Base-by-base conservation (phyloP, 2,888 invertebrate genomes). In the Sphaerophoria rueppellii region DNA sequence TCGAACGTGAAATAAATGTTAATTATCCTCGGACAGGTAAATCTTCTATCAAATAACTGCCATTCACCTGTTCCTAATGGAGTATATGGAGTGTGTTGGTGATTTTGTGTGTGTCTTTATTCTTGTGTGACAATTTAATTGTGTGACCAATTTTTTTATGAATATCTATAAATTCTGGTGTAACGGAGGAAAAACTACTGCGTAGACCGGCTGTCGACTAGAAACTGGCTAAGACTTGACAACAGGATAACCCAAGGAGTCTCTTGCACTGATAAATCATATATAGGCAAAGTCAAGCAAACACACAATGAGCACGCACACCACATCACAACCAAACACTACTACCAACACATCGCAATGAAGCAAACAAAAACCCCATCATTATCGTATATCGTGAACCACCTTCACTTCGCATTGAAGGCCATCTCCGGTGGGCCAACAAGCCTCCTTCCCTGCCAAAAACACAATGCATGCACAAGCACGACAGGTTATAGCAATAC, bases 241-340 rank as follows among this genome's bases (percentile, higher is more conserved):
- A 88, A 86, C 90, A 90, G 91, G 91, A 90, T 89, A 90, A 90
- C 89, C 90, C 90, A 90, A 89, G 91, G 90, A 91, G 91, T 91
- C 90, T 85, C 76, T 85, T 90, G 89, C 82, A 87, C 40, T 74
- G 86, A 81, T 86, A 86, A 81, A 78, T 82, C 74, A 74, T 81
- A 74, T 81, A 65, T 70, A 70, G 76, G 50, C 37, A 16, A 60
- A 73, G 72, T 24, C 55, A 48, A 43, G 55, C 35, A 37, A 57
- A 43, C 69, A 52, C 60, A 63, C 57, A 24, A 24, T 24, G 24
- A 24, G 55, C 43, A 46, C 60, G 63, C 80, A 54, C 72, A 85
- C 34, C 67, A 61, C 16, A 57, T 57, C 43, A 6, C 48, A 6
- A 9, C 43, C 60, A 14, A n/a, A 50, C 46, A 73, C 61, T 46